phyloP scores from a whole-genome alignment of 2,797 vertebrate genomes.

The Urophycis tenuis region DNA sequence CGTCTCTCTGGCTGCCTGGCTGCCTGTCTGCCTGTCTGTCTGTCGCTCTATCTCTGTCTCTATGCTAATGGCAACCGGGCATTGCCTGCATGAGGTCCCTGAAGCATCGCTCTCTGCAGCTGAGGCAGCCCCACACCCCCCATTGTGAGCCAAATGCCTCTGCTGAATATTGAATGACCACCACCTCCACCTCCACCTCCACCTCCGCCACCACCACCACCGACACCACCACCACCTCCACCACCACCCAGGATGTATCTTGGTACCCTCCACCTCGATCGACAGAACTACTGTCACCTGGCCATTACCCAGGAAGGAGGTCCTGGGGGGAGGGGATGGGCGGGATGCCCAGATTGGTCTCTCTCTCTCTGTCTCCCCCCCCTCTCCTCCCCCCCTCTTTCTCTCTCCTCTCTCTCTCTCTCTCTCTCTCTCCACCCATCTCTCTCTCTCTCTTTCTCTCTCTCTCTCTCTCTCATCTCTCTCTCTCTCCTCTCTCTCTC shows the following conservation, averaged over 20 bases:
- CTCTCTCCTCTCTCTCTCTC: not conserved
- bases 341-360: conserved; percentile 21
- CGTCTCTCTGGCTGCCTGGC: not conserved
- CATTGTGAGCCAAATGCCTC: conserved; percentile 63
- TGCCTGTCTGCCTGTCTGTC: not conserved
- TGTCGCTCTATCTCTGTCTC: not conserved
- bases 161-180: conserved; percentile 67
- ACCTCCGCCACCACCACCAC: conserved; percentile 18
- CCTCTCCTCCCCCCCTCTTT: conserved; percentile 18
- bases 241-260: not conserved
- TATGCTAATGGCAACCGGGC: conserved; percentile 53
- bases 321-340: conserved; percentile 23
- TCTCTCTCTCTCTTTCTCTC: conserved; percentile 17
- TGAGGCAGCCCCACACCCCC: conserved; percentile 36
- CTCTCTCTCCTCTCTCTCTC: conserved; percentile 15
- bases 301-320: conserved; percentile 43
- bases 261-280: conserved; percentile 42
- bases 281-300: conserved; percentile 44
- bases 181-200: conserved; percentile 25
- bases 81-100: conserved; percentile 50
- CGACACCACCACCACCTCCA: conserved; percentile 18
- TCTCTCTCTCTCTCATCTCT: not conserved
- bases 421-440: conserved; percentile 9
- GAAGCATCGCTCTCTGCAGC: too few species aligned
- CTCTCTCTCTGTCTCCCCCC: conserved; percentile 28